Evolutionary conservation across 2,797 vertebrate genomes (phyloP).

Genomic region (Mormyrus hasselquistii): DNA sequence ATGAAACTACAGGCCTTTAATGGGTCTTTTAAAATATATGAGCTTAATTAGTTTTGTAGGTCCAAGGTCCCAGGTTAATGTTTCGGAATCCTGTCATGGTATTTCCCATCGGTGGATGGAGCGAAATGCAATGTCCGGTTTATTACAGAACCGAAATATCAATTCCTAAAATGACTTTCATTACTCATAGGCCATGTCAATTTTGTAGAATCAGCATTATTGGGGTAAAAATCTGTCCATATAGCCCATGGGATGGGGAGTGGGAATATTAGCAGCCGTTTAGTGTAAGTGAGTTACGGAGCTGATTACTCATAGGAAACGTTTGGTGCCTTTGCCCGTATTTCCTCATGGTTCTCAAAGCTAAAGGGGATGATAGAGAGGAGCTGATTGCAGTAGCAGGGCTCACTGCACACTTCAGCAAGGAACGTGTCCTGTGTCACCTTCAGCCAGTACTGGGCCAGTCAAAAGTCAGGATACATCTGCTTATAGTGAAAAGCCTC

Average conservation of each 20-base stretch:
- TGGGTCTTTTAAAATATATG: background rate
- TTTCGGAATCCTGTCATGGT: background rate
- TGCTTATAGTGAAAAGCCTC: background rate
- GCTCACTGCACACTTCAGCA: background rate
- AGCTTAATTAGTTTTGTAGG: background rate
- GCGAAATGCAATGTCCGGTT: background rate
- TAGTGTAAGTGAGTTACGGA: background rate
- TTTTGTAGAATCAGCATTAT: background rate
- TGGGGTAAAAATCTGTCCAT: background rate
- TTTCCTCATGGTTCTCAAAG: background rate
- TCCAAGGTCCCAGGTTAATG: constrained; percentile 2
- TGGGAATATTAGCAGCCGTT: background rate
- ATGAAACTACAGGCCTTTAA: background rate
- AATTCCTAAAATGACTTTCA: constrained; percentile 1
- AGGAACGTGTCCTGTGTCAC: background rate
- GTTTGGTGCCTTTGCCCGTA: background rate
- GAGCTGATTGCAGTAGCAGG: background rate
- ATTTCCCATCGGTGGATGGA: background rate
- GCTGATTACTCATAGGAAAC: background rate
- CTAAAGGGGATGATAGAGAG: background rate
- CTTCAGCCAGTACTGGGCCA: background rate
- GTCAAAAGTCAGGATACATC: background rate
- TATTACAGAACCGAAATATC: background rate
- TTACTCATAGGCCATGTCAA: background rate
- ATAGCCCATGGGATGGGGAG: background rate